phyloP scores from a whole-genome alignment of 2,797 vertebrate species.

The Jordanella pulchra region DNA sequence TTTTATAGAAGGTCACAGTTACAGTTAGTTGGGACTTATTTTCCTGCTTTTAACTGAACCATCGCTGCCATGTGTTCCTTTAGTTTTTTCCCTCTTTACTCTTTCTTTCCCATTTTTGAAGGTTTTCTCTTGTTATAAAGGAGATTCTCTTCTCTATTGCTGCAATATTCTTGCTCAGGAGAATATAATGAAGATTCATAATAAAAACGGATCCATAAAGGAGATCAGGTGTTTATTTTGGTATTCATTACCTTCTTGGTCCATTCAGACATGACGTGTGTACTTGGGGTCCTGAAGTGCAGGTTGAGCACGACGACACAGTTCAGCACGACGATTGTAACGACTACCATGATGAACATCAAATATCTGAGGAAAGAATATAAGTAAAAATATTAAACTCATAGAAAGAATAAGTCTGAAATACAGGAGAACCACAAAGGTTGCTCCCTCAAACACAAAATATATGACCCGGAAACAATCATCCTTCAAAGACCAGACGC shows the following conservation, averaged over 20 bases:
- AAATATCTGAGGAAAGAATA: conserved; percentile 82
- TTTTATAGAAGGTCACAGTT: neutral
- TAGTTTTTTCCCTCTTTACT: too few species aligned
- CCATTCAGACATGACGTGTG: conserved; percentile 89
- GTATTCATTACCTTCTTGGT: conserved; percentile 85
- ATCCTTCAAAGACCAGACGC: too few species aligned
- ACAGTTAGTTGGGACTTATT: neutral
- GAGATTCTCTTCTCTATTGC: too few species aligned
- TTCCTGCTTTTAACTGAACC: too few species aligned
- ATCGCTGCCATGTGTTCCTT: too few species aligned
- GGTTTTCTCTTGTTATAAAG: too few species aligned
- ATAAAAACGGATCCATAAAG: neutral
- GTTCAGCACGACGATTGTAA: conserved; percentile 89
- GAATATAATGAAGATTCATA: too few species aligned
- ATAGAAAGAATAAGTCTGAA: neutral
- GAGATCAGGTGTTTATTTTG: neutral
- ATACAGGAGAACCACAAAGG: neutral
- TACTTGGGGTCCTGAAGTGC: conserved; percentile 95
- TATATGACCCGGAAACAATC: neutral
- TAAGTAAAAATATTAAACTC: neutral
- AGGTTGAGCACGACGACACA: conserved; percentile 92
- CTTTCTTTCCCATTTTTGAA: too few species aligned
- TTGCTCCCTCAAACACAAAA: too few species aligned
- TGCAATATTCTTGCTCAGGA: too few species aligned
- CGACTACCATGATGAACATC: conserved; percentile 95